Evolutionary conservation across 2,888 invertebrate species (phyloP).

Genomic region (Ochropleura plecta): DNA sequence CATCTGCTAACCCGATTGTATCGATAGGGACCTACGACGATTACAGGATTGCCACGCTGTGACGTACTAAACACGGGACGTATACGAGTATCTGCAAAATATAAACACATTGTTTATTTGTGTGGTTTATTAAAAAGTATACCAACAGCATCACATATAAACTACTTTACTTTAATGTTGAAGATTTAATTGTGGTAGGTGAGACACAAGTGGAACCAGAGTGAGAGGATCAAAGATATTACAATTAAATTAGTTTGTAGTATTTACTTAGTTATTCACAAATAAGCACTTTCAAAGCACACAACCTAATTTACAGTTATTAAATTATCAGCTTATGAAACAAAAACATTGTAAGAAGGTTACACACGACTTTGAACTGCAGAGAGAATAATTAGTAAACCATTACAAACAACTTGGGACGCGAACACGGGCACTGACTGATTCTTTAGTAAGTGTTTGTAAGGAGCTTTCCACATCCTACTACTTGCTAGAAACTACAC

Average conservation of each 20-base stretch:
- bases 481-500: background rate
- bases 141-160: background rate
- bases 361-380: too few relatives aligned
- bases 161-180: background rate
- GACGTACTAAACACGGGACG: constrained; percentile 43
- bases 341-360: too few relatives aligned
- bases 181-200: background rate
- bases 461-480: background rate
- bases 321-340: too few relatives aligned
- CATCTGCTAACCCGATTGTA: constrained; percentile 21
- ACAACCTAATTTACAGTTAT: too few relatives aligned
- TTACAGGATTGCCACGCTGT: constrained; percentile 46
- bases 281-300: too few relatives aligned
- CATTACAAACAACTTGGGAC: background rate
- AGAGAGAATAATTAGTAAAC: background rate
- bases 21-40: constrained; percentile 35
- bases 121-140: background rate
- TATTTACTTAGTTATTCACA: too few relatives aligned
- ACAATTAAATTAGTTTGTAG: too few relatives aligned
- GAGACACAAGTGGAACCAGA: too few relatives aligned
- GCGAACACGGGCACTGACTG: background rate
- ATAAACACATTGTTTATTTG: background rate
- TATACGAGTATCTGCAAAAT: constrained; percentile 27
- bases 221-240: too few relatives aligned
- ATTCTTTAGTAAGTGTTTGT: background rate